Percentiles rank a stretch among this genome's conserved stretches.
Conservation (phyloP, 2,888 invertebrate species). For the Trissoscelio sp. region DNA sequence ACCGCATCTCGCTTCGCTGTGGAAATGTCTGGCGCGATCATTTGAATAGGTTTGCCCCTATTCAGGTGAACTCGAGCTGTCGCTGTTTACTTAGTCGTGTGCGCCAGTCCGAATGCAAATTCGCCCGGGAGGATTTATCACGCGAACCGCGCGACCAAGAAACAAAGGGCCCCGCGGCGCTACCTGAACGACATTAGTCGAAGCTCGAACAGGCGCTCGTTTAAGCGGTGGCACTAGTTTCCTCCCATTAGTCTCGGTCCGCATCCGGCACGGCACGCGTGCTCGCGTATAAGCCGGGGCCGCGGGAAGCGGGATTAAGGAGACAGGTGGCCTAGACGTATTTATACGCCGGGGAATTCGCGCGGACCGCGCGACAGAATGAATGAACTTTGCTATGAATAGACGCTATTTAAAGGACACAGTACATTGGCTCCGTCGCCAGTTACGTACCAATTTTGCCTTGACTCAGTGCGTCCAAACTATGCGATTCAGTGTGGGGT, state of each 20-base stretch:
- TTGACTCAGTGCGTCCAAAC: conserved; percentile 25
- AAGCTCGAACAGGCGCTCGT: conserved; percentile 60
- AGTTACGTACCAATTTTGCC: conserved; percentile 31
- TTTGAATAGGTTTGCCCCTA: conserved; percentile 47
- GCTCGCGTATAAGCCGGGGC: conserved; percentile 70
- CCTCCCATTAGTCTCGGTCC: conserved; percentile 74
- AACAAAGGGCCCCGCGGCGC: conserved; percentile 55
- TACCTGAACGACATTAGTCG: conserved; percentile 62
- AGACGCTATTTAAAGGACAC: conserved; percentile 79
- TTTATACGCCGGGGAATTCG: conserved; percentile 75
- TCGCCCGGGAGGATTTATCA: conserved; percentile 55
- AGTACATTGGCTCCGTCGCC: conserved; percentile 70
- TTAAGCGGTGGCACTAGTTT: conserved; percentile 66
- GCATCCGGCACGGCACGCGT: conserved; percentile 69
- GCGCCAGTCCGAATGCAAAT: conserved; percentile 59
- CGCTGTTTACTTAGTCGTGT: conserved; percentile 46
- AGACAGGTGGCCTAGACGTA: conserved; percentile 79
- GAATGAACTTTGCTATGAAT: conserved; percentile 77
- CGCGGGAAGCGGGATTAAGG: conserved; percentile 77
- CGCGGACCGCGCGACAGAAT: conserved; percentile 64
- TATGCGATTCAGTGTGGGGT: conserved; percentile 37
- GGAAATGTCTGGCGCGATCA: conserved; percentile 39
- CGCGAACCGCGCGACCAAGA: conserved; percentile 21
- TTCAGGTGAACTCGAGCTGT: conserved; percentile 35
- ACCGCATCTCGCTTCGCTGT: conserved; percentile 13